Evolutionary conservation across 2,113 vertebrate species (phyloP).

Genomic region (Acrocephalus kingi): DNA sequence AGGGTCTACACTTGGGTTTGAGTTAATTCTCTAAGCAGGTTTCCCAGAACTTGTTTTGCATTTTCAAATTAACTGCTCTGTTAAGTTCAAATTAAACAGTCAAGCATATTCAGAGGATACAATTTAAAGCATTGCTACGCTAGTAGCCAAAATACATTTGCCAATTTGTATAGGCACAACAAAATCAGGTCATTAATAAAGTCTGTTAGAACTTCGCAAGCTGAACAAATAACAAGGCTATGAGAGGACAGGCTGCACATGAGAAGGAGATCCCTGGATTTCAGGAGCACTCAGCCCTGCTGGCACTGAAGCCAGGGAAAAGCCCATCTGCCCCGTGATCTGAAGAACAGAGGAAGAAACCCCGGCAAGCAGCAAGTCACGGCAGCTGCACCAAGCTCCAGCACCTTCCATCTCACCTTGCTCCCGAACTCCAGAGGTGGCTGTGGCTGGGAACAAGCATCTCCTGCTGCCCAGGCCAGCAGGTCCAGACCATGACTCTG

Average conservation of each 20-base stretch:
- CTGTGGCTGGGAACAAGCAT: not conserved
- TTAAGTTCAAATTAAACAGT: conserved; percentile 13
- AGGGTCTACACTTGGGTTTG: not conserved
- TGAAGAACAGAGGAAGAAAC: not conserved
- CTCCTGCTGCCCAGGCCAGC: not conserved
- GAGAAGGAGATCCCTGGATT: not conserved
- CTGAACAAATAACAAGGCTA: rapidly evolving
- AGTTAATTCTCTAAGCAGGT: not conserved
- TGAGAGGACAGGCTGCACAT: rapidly evolving
- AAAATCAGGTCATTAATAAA: not conserved
- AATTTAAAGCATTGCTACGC: not conserved
- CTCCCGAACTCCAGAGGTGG: rapidly evolving
- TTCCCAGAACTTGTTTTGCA: not conserved
- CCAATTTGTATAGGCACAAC: not conserved
- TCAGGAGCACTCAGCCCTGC: not conserved
- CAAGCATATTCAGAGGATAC: not conserved
- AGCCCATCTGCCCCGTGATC: not conserved
- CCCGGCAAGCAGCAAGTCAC: not conserved
- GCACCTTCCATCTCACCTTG: not conserved
- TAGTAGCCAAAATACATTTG: not conserved
- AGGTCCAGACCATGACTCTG: not conserved
- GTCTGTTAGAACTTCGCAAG: rapidly evolving
- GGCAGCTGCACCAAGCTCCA: rapidly evolving
- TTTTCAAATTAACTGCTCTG: not conserved
- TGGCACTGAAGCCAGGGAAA: not conserved